A percentile compares a stretch with the other conserved stretches of the same genome.
Evolutionary conservation across 2,113 vertebrate genomes (phyloP).

Genomic region (Caloenas nicobarica): DNA sequence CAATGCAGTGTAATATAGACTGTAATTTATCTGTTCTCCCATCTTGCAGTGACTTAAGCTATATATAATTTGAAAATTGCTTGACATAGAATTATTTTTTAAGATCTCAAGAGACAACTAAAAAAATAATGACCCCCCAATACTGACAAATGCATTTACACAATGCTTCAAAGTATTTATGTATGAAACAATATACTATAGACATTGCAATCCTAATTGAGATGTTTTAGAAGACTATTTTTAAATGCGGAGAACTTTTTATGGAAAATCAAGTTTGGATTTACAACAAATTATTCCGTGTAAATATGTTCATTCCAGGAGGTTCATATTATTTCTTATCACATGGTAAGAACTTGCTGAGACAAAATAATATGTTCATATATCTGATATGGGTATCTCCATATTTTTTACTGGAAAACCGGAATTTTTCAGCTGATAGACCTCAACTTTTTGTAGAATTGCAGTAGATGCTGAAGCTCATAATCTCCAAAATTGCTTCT

Average conservation of each 20-base stretch:
- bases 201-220: neutral
- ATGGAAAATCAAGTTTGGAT: neutral
- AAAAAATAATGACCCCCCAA: neutral
- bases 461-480: neutral
- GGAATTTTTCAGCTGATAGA: neutral
- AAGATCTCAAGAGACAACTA: neutral
- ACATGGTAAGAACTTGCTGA: neutral
- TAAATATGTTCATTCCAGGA: neutral
- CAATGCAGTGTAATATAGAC: neutral
- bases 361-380: neutral
- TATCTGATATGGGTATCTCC: neutral
- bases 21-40: neutral
- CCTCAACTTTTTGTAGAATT: neutral
- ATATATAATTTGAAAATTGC: neutral
- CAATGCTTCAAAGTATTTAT: neutral
- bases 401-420: neutral
- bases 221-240: neutral
- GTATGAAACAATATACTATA: neutral
- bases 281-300: neutral
- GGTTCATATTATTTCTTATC: neutral
- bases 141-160: neutral
- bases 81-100: neutral
- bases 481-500: neutral
- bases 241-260: neutral
- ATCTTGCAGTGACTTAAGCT: neutral